A percentile compares a stretch with the other conserved stretches of the same genome.
phyloP scores from a whole-genome alignment of 2,888 invertebrate species.

The Deilephila elpenor region DNA sequence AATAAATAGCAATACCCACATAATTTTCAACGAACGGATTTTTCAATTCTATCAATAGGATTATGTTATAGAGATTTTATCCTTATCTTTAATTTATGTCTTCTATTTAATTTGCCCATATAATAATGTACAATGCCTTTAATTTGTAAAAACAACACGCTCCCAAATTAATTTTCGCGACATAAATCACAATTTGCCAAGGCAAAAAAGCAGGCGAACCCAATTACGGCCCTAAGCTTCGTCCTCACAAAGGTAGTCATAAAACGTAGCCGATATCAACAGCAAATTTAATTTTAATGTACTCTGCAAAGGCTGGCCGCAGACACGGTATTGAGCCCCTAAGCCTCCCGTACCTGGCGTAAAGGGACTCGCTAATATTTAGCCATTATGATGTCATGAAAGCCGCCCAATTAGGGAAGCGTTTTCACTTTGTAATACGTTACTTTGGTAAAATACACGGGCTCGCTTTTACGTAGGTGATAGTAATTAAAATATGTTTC shows the following conservation, averaged over 20 bases:
- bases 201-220: neutral
- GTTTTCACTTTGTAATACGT: slow-evolving; percentile 52
- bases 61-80: no score
- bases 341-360: slow-evolving; percentile 38
- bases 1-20: no score
- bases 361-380: slow-evolving; percentile 69
- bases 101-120: no score
- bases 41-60: no score
- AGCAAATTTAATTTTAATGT: slow-evolving; percentile 52
- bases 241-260: slow-evolving; percentile 35
- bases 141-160: neutral
- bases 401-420: slow-evolving; percentile 60
- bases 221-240: neutral
- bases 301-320: slow-evolving; percentile 38
- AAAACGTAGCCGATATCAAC: slow-evolving; percentile 51
- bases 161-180: neutral
- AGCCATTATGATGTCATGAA: slow-evolving; percentile 56
- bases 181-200: slow-evolving; percentile 8
- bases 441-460: slow-evolving; percentile 39
- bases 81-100: no score
- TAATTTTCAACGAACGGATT: no score
- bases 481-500: slow-evolving; percentile 15
- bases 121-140: no score
- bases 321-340: slow-evolving; percentile 30
- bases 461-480: slow-evolving; percentile 10